phyloP scores from a whole-genome alignment of 2,797 vertebrate species.

The Ispidina lecontei region DNA sequence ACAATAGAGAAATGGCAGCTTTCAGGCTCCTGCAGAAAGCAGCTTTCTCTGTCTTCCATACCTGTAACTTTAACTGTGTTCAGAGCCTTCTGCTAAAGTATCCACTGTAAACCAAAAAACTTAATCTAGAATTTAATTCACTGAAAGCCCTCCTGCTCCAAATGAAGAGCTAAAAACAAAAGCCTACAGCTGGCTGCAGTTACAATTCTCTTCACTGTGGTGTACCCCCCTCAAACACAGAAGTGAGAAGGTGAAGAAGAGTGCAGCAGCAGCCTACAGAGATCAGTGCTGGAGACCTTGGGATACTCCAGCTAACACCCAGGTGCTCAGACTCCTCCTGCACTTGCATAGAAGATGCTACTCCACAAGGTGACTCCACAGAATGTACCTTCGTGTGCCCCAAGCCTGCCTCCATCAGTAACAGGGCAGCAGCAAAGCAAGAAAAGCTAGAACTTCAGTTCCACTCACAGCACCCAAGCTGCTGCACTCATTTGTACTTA shows the following conservation, averaged over 20 bases:
- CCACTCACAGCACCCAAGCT: background rate
- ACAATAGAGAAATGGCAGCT: background rate
- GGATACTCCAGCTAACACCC: background rate
- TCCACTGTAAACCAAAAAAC: background rate
- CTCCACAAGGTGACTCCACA: background rate
- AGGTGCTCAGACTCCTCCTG: background rate
- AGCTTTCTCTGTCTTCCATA: background rate
- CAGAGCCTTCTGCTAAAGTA: background rate
- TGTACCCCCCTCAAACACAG: rapidly evolving
- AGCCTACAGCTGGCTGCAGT: background rate
- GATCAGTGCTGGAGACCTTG: background rate
- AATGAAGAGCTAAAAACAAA: background rate
- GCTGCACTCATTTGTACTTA: background rate
- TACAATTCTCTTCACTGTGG: background rate
- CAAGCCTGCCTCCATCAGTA: background rate
- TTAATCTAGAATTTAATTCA: background rate
- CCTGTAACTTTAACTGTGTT: background rate
- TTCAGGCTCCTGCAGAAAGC: background rate
- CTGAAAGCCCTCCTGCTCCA: background rate
- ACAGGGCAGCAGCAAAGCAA: background rate
- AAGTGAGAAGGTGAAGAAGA: background rate
- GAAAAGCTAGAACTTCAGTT: background rate
- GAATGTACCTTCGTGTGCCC: background rate
- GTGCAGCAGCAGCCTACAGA: background rate
- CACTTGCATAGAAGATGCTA: background rate